Evolutionary conservation across 2,888 invertebrate genomes (phyloP).

Genomic region (Dicyrtoma fusca): DNA sequence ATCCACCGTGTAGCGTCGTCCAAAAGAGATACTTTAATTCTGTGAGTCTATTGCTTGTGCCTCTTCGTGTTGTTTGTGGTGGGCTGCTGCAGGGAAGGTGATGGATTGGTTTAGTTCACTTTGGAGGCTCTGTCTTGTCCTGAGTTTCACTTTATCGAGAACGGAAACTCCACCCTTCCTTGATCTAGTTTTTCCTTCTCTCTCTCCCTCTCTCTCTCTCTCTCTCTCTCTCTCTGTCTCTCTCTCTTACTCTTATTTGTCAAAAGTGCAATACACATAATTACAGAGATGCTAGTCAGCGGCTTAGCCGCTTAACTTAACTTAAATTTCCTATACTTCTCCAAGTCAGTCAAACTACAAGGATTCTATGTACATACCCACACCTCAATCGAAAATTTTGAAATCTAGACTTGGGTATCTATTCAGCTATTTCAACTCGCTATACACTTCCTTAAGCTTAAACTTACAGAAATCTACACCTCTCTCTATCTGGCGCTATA

Average conservation of each 20-base stretch:
- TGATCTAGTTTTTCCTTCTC: conserved; percentile 35
- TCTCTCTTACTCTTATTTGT: background rate
- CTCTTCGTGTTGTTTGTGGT: background rate
- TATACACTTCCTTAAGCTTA: too few relatives aligned
- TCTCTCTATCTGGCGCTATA: too few relatives aligned
- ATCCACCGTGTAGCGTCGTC: too few relatives aligned
- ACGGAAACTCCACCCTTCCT: conserved; percentile 46
- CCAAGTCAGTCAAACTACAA: too few relatives aligned
- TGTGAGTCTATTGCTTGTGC: background rate
- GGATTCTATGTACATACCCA: too few relatives aligned
- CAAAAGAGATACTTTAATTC: background rate
- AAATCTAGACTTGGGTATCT: too few relatives aligned
- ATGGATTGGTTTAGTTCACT: conserved; percentile 37
- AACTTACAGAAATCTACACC: too few relatives aligned
- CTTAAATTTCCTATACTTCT: too few relatives aligned
- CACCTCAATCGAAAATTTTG: too few relatives aligned
- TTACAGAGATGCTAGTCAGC: background rate
- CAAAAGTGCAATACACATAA: background rate
- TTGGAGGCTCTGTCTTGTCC: conserved; percentile 33
- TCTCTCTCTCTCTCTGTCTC: conserved; percentile 14
- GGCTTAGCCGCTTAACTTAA: too few relatives aligned
- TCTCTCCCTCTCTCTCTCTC: conserved; percentile 13
- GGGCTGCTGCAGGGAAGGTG: conserved; percentile 3
- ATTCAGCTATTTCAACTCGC: too few relatives aligned
- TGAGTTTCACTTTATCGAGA: conserved; percentile 41